Percentiles rank a stretch among this genome's conserved stretches.
Evolutionary conservation across 2,113 vertebrate species (phyloP).

Genomic region (Limnothrissa miodon): DNA sequence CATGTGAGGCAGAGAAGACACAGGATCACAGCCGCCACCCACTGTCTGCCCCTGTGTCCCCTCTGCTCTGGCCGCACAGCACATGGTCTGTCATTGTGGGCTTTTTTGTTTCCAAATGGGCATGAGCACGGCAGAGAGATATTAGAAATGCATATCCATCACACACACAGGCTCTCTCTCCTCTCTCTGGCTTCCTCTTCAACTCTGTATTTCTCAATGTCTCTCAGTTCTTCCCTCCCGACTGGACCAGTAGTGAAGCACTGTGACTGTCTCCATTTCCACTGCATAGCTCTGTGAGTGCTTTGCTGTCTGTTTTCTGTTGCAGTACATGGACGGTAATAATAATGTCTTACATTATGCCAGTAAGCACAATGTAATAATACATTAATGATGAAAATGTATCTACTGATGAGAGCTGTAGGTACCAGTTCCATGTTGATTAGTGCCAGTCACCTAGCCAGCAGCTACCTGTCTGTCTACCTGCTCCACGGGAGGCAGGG

Average conservation of each 20-base stretch:
- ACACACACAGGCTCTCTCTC: neutral
- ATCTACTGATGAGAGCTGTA: neutral
- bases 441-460: neutral
- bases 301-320: too few species aligned
- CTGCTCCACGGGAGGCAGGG: constrained; percentile 42
- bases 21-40: constrained; percentile 32
- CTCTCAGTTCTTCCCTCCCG: constrained; percentile 23
- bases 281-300: neutral
- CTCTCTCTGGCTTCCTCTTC: constrained; percentile 30
- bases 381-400: neutral
- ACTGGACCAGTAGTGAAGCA: neutral
- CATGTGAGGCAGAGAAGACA: neutral
- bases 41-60: constrained; percentile 8
- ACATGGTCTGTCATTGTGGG: neutral
- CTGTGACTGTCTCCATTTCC: neutral
- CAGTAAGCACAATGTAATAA: neutral
- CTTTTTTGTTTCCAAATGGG: neutral
- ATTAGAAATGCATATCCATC: neutral
- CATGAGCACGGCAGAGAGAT: neutral
- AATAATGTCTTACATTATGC: neutral
- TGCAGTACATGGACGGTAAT: too few species aligned
- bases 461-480: neutral
- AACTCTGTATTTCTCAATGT: constrained; percentile 15
- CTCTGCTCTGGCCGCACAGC: neutral
- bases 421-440: neutral